phyloP scores from a whole-genome alignment of 1,140 invertebrate species.

The Drosophila pachea region DNA sequence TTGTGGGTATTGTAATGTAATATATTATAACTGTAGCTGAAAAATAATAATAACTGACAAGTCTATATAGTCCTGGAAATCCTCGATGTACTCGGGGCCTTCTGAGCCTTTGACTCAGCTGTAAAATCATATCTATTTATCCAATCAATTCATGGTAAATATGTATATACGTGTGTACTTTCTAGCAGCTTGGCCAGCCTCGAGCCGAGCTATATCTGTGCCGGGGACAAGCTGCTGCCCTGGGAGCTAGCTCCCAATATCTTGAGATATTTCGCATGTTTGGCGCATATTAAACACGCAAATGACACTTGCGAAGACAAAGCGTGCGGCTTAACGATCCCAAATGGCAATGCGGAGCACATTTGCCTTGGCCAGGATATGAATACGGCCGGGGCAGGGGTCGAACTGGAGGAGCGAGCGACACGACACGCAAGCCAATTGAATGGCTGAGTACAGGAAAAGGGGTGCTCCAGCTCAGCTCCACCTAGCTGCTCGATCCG shows the following conservation, averaged over 20 bases:
- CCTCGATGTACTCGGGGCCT: too few species aligned
- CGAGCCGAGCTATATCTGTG: too few species aligned
- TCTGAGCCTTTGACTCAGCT: too few species aligned
- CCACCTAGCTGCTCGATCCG: not conserved
- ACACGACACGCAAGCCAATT: constrained; percentile 48
- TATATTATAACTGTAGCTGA: too few species aligned
- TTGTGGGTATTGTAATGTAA: too few species aligned
- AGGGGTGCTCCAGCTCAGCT: constrained; percentile 16
- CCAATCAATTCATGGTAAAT: too few species aligned
- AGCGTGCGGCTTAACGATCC: constrained; percentile 32
- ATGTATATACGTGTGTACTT: too few species aligned
- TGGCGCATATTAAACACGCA: constrained; percentile 35
- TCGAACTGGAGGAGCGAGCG: constrained; percentile 10
- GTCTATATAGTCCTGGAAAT: too few species aligned
- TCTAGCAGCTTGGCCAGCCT: too few species aligned
- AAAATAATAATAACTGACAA: too few species aligned
- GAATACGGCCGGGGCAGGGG: constrained; percentile 38
- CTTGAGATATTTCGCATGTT: constrained; percentile 41
- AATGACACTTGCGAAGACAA: constrained; percentile 31
- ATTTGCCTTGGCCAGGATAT: constrained; percentile 23
- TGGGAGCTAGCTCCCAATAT: not conserved
- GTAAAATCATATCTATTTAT: too few species aligned
- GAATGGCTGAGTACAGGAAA: constrained; percentile 15
- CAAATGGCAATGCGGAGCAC: constrained; percentile 32
- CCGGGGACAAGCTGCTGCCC: too few species aligned